Percentiles rank a stretch among this genome's conserved stretches.
phyloP scores from a whole-genome alignment of 2,888 invertebrate genomes.

The Danaus chrysippus region DNA sequence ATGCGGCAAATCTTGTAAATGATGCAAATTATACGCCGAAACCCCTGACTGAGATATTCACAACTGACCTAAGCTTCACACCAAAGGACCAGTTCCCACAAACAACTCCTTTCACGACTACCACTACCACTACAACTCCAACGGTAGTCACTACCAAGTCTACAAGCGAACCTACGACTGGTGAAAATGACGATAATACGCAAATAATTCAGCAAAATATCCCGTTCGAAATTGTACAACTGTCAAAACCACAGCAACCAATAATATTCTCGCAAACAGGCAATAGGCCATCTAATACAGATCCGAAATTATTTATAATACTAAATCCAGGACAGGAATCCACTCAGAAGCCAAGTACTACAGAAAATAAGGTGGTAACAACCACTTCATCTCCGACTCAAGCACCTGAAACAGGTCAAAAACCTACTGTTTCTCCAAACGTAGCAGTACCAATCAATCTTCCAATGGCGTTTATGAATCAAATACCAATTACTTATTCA shows the following conservation, averaged over 20 bases:
- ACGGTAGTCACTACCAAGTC: conserved; percentile 18
- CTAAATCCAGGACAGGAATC: conserved; percentile 22
- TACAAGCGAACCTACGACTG: conserved; percentile 3
- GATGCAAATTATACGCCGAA: conserved; percentile 61
- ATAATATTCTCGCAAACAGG: conserved; percentile 24
- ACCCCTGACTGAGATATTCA: conserved; percentile 63
- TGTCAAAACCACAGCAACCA: conserved; percentile 28
- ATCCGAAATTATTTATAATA: conserved; percentile 20
- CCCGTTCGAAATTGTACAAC: conserved; percentile 13
- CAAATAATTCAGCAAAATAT: conserved; percentile 9
- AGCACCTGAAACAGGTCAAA: conserved; percentile 10
- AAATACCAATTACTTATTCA: background rate
- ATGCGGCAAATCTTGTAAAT: conserved; percentile 64
- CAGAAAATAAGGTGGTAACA: background rate
- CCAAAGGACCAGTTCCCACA: conserved; percentile 46
- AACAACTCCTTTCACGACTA: conserved; percentile 13
- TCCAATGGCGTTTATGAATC: background rate
- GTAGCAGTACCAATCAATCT: background rate
- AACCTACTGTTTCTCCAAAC: conserved; percentile 5
- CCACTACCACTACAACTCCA: conserved; percentile 23
- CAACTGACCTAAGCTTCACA: conserved; percentile 53
- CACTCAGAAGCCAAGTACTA: conserved; percentile 9
- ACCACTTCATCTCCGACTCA: conserved; percentile 5
- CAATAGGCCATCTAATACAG: conserved; percentile 14
- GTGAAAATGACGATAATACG: conserved; percentile 5